These are phyloP conservation scores for Hedya salicella DNA, from an alignment of 2,888 invertebrate genomes.

Conservation along the genomic window DNA sequence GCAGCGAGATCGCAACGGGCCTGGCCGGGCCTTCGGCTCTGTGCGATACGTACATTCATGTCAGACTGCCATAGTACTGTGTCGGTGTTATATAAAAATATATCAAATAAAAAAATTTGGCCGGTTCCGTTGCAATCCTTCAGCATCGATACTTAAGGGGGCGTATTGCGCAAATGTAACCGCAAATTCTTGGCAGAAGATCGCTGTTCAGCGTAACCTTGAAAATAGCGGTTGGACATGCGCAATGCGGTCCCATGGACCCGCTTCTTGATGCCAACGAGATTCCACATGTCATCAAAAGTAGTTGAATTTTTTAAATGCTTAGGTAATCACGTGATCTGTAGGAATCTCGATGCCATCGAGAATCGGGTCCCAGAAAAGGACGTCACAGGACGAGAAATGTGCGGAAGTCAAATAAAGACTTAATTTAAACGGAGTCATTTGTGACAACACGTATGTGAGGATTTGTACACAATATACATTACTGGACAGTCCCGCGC, in stretches of 20 bases:
- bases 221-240: slow-evolving; percentile 3
- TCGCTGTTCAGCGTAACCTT: neutral
- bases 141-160: slow-evolving; percentile 4
- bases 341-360: neutral
- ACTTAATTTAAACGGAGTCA: slow-evolving; percentile 17
- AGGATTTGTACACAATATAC: slow-evolving; percentile 37
- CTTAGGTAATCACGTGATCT: neutral
- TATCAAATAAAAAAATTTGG: slow-evolving; percentile 8
- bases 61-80: neutral
- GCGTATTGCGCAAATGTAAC: slow-evolving; percentile 14
- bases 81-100: slow-evolving; percentile 5
- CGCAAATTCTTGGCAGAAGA: neutral
- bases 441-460: slow-evolving; percentile 30
- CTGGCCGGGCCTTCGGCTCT: neutral
- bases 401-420: slow-evolving; percentile 26
- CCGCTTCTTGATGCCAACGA: slow-evolving; percentile 14
- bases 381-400: slow-evolving; percentile 26
- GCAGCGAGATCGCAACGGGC: slow-evolving; percentile 15
- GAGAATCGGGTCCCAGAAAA: slow-evolving; percentile 5
- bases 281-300: slow-evolving; percentile 5
- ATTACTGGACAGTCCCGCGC: slow-evolving; percentile 20
- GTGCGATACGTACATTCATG: slow-evolving; percentile 18
- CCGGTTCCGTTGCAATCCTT: slow-evolving; percentile 20
- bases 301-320: neutral
- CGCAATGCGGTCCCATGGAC: neutral